Evolutionary conservation across 2,113 vertebrate genomes (phyloP), one percentile per base, ranked within the genome.

Genomic region (Coreoperca whiteheadi): DNA sequence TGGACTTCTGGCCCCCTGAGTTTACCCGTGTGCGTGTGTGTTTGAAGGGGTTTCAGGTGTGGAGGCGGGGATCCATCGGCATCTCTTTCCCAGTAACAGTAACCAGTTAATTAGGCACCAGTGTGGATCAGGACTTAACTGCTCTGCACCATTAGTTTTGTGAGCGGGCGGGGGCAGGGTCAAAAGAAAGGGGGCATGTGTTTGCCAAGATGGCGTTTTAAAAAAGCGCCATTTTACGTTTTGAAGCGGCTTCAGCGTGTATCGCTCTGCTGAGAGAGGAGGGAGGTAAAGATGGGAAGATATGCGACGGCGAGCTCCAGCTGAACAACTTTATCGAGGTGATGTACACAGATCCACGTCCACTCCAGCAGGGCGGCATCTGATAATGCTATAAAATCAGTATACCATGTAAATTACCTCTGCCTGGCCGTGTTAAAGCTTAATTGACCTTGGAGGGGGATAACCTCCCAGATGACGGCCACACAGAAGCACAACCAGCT

Each of bases 391-490:
- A 21, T 83, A 82, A 90, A 92, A 78, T 76, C 80, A 72, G 73
- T 15, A 84, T 14, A 39, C 15, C 85, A 87, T 87, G 77, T 25
- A 82, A 81, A 86, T 74, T 28, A 87, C 68, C 71, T 28, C 83
- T 61, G 60, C 64, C 77, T 48, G 53, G 21, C 84, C 56, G 46
- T 65, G 77, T 83, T 88, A 39, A 79, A 80, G 56, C 74, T 83
- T 87, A 86, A 88, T 84, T 20, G 64, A 86, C 88, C 85, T 91
- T 87, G 61, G 83, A 63, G 81, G 78, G n/a, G 16, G 70, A 56
- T 72, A 73, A 73, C 71, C 75, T 73, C 74, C 66, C 53, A 12
- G 14, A 37, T 59, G 69, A 32, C 63, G 48, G 77, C 74, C 73
- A 4, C 65, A 46, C 63, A 60, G 60, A 18, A 48, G 48, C 57